Conservation (phyloP, 2,888 invertebrate species). For the Salticus scenicus region DNA sequence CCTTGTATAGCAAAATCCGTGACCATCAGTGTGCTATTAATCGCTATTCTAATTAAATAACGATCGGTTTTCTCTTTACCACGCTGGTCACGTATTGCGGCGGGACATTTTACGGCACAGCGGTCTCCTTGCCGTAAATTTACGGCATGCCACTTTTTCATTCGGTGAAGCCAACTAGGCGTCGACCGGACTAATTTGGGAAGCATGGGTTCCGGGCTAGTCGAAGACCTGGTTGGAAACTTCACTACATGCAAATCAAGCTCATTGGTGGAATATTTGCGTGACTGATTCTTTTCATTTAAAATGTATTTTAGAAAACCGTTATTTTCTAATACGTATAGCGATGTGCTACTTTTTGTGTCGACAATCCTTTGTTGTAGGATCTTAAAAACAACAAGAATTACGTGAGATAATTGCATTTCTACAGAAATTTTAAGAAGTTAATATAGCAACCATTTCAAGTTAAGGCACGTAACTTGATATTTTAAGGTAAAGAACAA, state of each 20-base stretch:
- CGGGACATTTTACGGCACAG: constrained; percentile 14
- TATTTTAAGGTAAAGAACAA: too few relatives aligned
- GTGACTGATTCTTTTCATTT: background rate
- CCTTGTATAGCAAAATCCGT: background rate
- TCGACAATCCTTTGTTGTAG: too few relatives aligned
- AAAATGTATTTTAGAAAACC: background rate
- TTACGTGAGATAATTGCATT: too few relatives aligned
- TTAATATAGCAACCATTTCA: too few relatives aligned
- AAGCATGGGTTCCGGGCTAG: background rate
- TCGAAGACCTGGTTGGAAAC: background rate
- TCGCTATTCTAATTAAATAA: constrained; percentile 67
- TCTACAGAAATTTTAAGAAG: too few relatives aligned
- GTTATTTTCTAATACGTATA: too few relatives aligned
- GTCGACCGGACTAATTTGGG: constrained; percentile 40
- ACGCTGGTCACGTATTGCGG: constrained; percentile 56
- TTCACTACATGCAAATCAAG: background rate
- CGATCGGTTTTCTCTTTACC: constrained; percentile 41
- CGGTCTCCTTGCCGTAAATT: constrained; percentile 40
- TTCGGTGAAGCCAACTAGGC: constrained; percentile 51
- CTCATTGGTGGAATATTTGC: background rate
- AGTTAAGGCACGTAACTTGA: too few relatives aligned
- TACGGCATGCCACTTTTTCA: constrained; percentile 20
- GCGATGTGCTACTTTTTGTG: too few relatives aligned
- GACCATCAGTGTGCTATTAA: constrained; percentile 6
- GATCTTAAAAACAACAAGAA: too few relatives aligned